Evolutionary conservation across 1,140 invertebrate species (phyloP), one percentile per base, ranked within the genome.

Genomic region (Ceratosolen fusciceps): DNA sequence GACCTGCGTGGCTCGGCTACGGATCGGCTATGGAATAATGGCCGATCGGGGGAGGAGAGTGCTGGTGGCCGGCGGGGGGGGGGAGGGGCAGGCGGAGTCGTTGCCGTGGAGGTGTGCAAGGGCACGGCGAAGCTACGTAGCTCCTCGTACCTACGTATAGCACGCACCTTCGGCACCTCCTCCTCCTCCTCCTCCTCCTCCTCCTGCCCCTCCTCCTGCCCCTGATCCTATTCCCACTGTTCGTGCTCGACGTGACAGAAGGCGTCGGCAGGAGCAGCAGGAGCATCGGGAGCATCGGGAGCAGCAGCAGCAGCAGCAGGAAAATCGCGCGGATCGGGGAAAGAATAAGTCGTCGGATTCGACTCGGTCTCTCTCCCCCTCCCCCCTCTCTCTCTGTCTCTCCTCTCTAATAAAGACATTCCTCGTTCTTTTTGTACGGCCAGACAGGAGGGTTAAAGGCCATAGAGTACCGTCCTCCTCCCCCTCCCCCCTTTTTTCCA

Each of bases 401-500:
- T n/a, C n/a, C n/a, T n/a, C 77, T 88, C 81, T 89, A 88, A 90
- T 90, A 88, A 86, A 90, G 89, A 88, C 88, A 90, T 89, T 85
- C 83, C 84, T 90, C 88, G 87, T 88, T 84, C 80, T 83, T 84
- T 86, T 88, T 87, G 84, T 86, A 75, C 26, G 3, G 43, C 24
- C 47, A 8, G n/a, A 2, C 12, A 39, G 34, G 68, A 47, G 26
- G 68, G 68, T 52, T 1, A 43, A 71, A 71, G 24, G 37, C 72
- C 37, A 16, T 1, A 31, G 34, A 65, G 76, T 67, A 56, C 43
- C 77, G 37, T 71, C 81, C 78, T 80, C 79, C n/a, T n/a, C n/a
- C n/a, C n/a, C n/a, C n/a, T n/a, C n/a, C n/a, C n/a, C n/a, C n/a
- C n/a, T n/a, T n/a, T n/a, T n/a, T n/a, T n/a, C n/a, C n/a, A n/a